Base-by-base conservation (phyloP, 1,140 invertebrate species). In the Drosophila kurseongensis region DNA sequence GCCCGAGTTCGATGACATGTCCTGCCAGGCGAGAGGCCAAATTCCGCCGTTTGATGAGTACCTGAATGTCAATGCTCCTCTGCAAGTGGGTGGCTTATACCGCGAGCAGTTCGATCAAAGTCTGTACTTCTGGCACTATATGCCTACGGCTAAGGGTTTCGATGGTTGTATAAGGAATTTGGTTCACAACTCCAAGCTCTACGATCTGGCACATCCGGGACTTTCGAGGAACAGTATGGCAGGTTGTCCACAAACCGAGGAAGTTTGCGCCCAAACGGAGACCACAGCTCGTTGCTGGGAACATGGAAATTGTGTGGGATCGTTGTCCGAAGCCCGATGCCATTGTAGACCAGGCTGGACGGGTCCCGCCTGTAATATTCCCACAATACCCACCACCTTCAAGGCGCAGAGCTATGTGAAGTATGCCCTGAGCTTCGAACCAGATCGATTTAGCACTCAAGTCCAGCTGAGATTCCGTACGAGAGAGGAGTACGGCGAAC, bases 31-130 rank as follows among this genome's bases (percentile, higher is more conserved):
- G 0, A 94, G 95, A 60, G 97, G 97, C 10, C 95, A 94, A 0
- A 97, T 99, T 72, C 97, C 97, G 12, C 97, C 98, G 2, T 99
- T 99, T 93, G 98, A 98, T 92, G 97, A 98, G 92, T 99, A 98
- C 88, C 93, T 99, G 4, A 99, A 99, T 93, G 97, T 99, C 0
- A 99, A 99, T 93, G 96, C 97, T 0, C 97, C 98, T 0, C 93
- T 99, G 27, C 98, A 99, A 94, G 94, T 99, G 48, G 98, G 98
- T 40, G 98, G 98, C 2, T 92, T 97, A 3, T 96, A 97, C 84
- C 95, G 97, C 14, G 96, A 97, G 80, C 96, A 96, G 75, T 97
- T 97, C 72, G 97, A 98, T 79, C 96, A 96, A 0, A 95, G 95
- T 9, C 95, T 96, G 56, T 98, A 97, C 90, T 95, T 96, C 75